Evolutionary conservation across 2,888 invertebrate species (phyloP).

Genomic region (Drosophila formosana): DNA sequence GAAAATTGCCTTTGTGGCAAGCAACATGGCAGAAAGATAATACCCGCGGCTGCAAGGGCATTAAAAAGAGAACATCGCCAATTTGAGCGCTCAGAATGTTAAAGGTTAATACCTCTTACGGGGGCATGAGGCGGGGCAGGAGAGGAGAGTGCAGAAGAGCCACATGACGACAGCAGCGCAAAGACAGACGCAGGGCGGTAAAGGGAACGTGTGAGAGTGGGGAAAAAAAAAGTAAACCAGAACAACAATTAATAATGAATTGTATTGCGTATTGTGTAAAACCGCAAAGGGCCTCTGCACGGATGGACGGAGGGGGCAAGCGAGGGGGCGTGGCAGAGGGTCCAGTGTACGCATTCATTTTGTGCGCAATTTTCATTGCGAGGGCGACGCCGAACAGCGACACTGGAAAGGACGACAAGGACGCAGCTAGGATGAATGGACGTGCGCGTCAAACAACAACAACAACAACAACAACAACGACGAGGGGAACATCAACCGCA

Average conservation of each 20-base stretch:
- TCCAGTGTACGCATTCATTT: conserved; percentile 72
- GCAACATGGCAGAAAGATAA: conserved; percentile 3
- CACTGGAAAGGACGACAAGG: conserved; percentile 52
- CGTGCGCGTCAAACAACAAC: conserved; percentile 60
- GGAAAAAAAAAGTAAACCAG: conserved; percentile 52
- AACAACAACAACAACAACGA: conserved; percentile 33
- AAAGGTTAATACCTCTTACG: conserved; percentile 67
- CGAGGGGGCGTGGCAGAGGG: conserved; percentile 17
- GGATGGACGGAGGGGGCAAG: neutral
- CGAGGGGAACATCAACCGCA: conserved; percentile 18
- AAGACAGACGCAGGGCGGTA: conserved; percentile 1
- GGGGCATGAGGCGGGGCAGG: neutral
- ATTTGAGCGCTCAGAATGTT: conserved; percentile 44
- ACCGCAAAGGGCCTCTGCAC: conserved; percentile 52
- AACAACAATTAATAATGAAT: conserved; percentile 82
- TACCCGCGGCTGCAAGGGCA: neutral
- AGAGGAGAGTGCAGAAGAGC: neutral
- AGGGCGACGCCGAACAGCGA: conserved; percentile 17
- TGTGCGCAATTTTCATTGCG: conserved; percentile 58
- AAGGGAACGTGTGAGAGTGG: neutral
- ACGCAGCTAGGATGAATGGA: conserved; percentile 63
- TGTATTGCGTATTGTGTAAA: conserved; percentile 77
- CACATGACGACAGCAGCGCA: conserved; percentile 14
- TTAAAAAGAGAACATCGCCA: conserved; percentile 21
- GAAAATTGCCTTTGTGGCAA: neutral